Evolutionary conservation across 2,888 invertebrate genomes (phyloP).

Genomic region (Chrysolina americana): DNA sequence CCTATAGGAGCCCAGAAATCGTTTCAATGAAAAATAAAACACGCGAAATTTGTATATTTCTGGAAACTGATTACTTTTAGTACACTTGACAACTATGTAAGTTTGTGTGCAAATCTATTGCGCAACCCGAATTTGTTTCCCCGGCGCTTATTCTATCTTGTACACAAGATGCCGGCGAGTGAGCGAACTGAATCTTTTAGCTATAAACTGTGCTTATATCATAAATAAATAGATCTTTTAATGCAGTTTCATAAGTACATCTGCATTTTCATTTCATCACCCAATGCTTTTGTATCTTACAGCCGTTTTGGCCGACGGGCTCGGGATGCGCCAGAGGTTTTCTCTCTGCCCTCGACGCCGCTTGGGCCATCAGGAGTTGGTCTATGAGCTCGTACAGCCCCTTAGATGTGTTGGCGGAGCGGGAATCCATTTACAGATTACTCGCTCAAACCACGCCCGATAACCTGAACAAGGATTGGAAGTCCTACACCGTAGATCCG

Average conservation of each 20-base stretch:
- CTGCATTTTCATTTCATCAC: not conserved
- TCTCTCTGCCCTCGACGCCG: slow-evolving; percentile 94
- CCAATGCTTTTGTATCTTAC: slow-evolving; percentile 55
- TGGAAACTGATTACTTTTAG: too few species aligned
- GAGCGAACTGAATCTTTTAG: too few species aligned
- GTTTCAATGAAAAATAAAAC: too few species aligned
- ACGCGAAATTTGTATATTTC: too few species aligned
- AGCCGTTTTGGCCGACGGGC: slow-evolving; percentile 99
- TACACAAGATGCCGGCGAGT: too few species aligned
- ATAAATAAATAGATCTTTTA: too few species aligned
- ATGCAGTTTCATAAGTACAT: not conserved
- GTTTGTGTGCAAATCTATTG: too few species aligned
- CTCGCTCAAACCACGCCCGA: slow-evolving; percentile 97
- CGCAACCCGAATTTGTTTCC: too few species aligned
- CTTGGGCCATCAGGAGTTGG: slow-evolving; percentile 94
- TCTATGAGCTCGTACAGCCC: slow-evolving; percentile 79
- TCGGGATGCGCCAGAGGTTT: slow-evolving; percentile 98
- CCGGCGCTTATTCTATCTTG: too few species aligned
- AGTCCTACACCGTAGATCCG: slow-evolving; percentile 89
- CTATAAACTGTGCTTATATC: too few species aligned
- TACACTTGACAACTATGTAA: too few species aligned
- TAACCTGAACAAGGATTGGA: slow-evolving; percentile 92
- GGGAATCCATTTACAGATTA: slow-evolving; percentile 89
- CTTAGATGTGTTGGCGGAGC: slow-evolving; percentile 90
- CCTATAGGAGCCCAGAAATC: too few species aligned